Conservation (phyloP, 2,888 invertebrate species). For the Cosmia trapezina region DNA sequence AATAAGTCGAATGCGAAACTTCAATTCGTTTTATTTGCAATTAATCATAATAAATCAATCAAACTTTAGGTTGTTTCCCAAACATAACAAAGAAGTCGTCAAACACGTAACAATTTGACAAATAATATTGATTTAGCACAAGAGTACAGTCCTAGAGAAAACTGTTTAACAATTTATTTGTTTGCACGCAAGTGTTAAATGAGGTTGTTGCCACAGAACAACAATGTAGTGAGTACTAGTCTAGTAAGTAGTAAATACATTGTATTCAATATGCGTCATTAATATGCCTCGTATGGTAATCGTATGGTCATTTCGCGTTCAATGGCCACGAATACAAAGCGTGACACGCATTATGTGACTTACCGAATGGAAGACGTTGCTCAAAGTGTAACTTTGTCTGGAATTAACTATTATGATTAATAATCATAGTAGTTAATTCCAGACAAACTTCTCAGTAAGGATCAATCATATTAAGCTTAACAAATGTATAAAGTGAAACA, state of each 20-base stretch:
- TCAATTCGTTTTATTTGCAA: background rate
- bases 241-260: conserved; percentile 38
- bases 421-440: conserved; percentile 6
- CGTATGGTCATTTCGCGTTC: conserved; percentile 62
- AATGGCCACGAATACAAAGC: conserved; percentile 46
- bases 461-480: background rate
- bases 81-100: conserved; percentile 1
- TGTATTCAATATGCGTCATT: conserved; percentile 48
- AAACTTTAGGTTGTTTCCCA: background rate
- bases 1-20: no score
- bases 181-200: conserved; percentile 12
- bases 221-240: conserved; percentile 40
- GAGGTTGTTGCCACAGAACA: conserved; percentile 37
- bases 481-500: conserved; percentile 4
- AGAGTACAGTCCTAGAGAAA: conserved; percentile 27
- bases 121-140: background rate
- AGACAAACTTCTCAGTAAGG: conserved; percentile 3
- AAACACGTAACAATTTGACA: conserved; percentile 9
- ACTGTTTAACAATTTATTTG: conserved; percentile 21
- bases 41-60: conserved; percentile 5
- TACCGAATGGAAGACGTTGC: conserved; percentile 22
- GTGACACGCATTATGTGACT: conserved; percentile 39
- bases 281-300: conserved; percentile 57
- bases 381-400: background rate
- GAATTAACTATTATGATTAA: conserved; percentile 10